Evolutionary conservation across 1,140 invertebrate genomes (phyloP).

Genomic region (Alviniconcha marisindica): DNA sequence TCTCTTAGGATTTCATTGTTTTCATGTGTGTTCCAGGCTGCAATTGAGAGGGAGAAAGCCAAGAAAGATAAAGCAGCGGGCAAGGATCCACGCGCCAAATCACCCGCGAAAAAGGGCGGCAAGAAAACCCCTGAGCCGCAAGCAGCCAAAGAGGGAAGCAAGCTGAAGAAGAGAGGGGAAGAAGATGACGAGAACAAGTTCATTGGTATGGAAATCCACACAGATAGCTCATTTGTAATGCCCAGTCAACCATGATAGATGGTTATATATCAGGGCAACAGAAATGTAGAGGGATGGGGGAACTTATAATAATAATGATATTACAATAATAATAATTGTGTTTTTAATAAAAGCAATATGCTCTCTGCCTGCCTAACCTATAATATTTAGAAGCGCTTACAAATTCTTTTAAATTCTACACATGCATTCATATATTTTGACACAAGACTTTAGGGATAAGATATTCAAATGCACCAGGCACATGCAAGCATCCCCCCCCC

Average conservation of each 20-base stretch:
- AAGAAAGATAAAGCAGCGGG: slow-evolving; percentile 59
- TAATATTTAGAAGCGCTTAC: too few relatives aligned
- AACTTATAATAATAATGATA: not conserved
- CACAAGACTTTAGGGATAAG: too few relatives aligned
- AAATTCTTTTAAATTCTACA: too few relatives aligned
- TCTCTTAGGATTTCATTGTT: too few relatives aligned
- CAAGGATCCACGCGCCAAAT: slow-evolving; percentile 66
- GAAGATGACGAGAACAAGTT: slow-evolving; percentile 73
- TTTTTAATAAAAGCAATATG: too few relatives aligned
- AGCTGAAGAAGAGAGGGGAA: slow-evolving; percentile 74
- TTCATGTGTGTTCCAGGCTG: slow-evolving; percentile 63
- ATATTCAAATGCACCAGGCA: too few relatives aligned
- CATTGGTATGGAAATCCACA: slow-evolving; percentile 68
- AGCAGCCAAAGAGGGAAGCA: slow-evolving; percentile 70
- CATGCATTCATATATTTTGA: too few relatives aligned
- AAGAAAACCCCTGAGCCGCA: slow-evolving; percentile 73
- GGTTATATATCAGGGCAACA: not conserved
- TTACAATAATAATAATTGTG: too few relatives aligned
- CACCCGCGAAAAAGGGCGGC: slow-evolving; percentile 66
- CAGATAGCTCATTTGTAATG: too few relatives aligned
- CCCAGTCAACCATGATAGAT: too few relatives aligned
- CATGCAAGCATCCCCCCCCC: too few relatives aligned
- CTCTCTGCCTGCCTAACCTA: too few relatives aligned
- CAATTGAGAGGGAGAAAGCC: slow-evolving; percentile 59
- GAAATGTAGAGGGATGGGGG: not conserved